phyloP scores from a whole-genome alignment of 2,113 vertebrate genomes.

The Myrmecobius fasciatus region DNA sequence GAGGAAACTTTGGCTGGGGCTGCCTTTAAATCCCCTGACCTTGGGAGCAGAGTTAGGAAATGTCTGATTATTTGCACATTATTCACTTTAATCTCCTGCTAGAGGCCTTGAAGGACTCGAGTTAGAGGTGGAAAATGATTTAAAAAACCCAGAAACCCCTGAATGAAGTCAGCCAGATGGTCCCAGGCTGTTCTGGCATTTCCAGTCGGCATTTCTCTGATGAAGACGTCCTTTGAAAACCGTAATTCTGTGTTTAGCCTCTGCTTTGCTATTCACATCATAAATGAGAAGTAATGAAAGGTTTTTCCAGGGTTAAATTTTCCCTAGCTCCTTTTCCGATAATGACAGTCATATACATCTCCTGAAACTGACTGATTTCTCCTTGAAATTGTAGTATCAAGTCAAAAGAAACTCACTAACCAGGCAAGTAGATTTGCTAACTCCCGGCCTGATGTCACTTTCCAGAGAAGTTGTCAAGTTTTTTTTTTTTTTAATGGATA shows the following conservation, averaged over 20 bases:
- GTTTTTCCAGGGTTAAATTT: background rate
- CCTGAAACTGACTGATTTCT: background rate
- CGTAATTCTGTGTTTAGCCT: background rate
- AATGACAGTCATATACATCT: background rate
- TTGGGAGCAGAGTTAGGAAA: constrained; percentile 46
- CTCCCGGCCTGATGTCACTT: constrained; percentile 44
- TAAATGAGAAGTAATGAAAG: constrained; percentile 43
- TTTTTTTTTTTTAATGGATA: background rate
- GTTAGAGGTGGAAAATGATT: constrained; percentile 33
- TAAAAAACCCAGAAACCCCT: constrained; percentile 18
- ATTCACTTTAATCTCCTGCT: constrained; percentile 28
- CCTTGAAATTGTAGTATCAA: constrained; percentile 51
- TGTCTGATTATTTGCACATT: constrained; percentile 3
- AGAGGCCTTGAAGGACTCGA: background rate
- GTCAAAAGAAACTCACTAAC: background rate
- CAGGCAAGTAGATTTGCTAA: constrained; percentile 28
- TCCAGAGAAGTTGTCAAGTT: constrained; percentile 31
- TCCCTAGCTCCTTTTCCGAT: background rate
- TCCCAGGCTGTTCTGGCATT: background rate
- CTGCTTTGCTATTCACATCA: constrained; percentile 5
- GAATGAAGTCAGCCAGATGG: background rate
- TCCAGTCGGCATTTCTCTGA: constrained; percentile 21
- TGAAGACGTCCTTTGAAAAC: background rate
- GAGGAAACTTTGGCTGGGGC: constrained; percentile 48
- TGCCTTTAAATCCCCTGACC: constrained; percentile 49